Percentiles rank a stretch among this genome's conserved stretches.
phyloP scores from a whole-genome alignment of 2,888 invertebrate species.

The Atrina japonica region DNA sequence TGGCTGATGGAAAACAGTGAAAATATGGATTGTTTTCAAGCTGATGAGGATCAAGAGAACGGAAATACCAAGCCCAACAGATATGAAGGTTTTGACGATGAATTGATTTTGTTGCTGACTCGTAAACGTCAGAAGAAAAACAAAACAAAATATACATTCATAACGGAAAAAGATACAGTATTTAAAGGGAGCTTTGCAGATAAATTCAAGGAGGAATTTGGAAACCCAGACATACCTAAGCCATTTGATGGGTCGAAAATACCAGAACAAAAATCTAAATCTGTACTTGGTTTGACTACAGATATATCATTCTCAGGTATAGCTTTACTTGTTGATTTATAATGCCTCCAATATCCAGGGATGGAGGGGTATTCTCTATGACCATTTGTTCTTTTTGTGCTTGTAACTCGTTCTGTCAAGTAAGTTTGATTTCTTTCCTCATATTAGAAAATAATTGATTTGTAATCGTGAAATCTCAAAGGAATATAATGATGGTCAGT shows the following conservation, averaged over 20 bases:
- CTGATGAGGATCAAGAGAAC: conserved; percentile 32
- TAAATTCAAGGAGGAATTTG: conserved; percentile 61
- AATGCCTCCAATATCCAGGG: no score
- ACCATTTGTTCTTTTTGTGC: not conserved
- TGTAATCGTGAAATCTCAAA: no score
- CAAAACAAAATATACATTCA: conserved; percentile 65
- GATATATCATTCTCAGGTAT: no score
- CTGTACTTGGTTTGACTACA: conserved; percentile 52
- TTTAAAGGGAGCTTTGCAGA: conserved; percentile 67
- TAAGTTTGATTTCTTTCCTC: no score
- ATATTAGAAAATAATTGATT: no score
- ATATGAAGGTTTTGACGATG: conserved; percentile 53
- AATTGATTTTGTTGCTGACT: conserved; percentile 52
- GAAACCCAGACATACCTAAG: conserved; percentile 55
- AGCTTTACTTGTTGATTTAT: no score
- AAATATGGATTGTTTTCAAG: conserved; percentile 29
- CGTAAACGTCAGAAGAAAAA: conserved; percentile 40
- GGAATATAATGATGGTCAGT: no score
- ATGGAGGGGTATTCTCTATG: not conserved
- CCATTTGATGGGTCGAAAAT: conserved; percentile 54
- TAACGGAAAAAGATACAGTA: conserved; percentile 70
- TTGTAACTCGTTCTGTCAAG: no score
- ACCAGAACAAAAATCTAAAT: conserved; percentile 53
- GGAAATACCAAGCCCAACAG: conserved; percentile 30
- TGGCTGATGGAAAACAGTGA: conserved; percentile 52